A percentile compares a stretch with the other conserved stretches of the same genome.
Evolutionary conservation across 2,888 invertebrate genomes (phyloP).

Genomic region (Luffia ferchaultella): DNA sequence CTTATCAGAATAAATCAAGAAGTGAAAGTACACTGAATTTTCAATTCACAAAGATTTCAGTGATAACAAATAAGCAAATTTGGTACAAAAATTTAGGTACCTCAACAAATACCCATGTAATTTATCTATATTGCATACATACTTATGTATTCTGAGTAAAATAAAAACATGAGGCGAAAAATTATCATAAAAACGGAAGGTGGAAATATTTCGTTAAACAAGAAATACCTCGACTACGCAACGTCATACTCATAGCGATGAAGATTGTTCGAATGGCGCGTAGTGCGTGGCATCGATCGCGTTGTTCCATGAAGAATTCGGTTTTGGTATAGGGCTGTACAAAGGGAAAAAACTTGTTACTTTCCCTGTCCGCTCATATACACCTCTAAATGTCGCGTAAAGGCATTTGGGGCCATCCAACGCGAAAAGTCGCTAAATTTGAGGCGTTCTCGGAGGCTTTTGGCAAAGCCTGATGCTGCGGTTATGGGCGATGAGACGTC

Average conservation of each 20-base stretch:
- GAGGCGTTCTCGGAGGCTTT: constrained; percentile 59
- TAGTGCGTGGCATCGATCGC: constrained; percentile 21
- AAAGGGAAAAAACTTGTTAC: constrained; percentile 8
- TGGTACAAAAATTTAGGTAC: too few relatives aligned
- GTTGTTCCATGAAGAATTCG: constrained; percentile 32
- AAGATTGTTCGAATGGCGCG: constrained; percentile 24
- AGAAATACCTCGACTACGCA: constrained; percentile 35
- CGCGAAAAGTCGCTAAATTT: constrained; percentile 59
- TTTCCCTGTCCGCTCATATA: constrained; percentile 32
- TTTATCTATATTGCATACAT: too few relatives aligned
- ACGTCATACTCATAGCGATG: constrained; percentile 22
- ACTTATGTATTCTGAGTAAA: too few relatives aligned
- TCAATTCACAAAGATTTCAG: too few relatives aligned
- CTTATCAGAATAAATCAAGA: too few relatives aligned
- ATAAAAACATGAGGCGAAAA: background rate
- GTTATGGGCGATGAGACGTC: constrained; percentile 56
- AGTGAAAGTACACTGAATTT: too few relatives aligned
- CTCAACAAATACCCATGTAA: too few relatives aligned
- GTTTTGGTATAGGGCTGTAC: background rate
- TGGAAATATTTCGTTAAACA: constrained; percentile 34
- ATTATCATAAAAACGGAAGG: constrained; percentile 3
- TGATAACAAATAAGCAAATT: too few relatives aligned
- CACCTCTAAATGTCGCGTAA: constrained; percentile 50
- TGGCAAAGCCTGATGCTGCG: constrained; percentile 55
- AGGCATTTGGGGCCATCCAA: constrained; percentile 44